phyloP scores from a whole-genome alignment of 2,888 invertebrate species.

The Limenitis camilla region DNA sequence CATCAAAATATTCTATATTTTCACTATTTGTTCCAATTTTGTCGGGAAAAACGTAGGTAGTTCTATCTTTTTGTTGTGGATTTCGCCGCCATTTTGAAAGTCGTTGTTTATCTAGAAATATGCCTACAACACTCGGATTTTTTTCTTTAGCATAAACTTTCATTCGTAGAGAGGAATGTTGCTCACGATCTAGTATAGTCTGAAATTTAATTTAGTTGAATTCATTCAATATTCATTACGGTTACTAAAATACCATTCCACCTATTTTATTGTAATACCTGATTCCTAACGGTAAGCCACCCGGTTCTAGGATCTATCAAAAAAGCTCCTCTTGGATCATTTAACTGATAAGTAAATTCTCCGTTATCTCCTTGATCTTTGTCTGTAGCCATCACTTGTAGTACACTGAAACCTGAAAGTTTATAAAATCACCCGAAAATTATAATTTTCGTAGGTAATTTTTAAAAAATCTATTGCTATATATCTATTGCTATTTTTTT shows the following conservation, averaged over 20 bases:
- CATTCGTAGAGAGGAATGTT: slow-evolving; percentile 81
- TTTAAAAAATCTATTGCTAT: too few species aligned
- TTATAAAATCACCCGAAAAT: too few species aligned
- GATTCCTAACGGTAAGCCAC: slow-evolving; percentile 88
- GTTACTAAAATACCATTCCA: too few species aligned
- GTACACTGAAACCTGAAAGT: slow-evolving; percentile 60
- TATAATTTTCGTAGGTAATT: too few species aligned
- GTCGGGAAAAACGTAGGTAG: slow-evolving; percentile 66
- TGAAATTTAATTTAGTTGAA: slow-evolving; percentile 44
- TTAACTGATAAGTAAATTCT: slow-evolving; percentile 86
- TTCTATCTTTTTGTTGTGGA: slow-evolving; percentile 50
- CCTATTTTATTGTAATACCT: slow-evolving; percentile 38
- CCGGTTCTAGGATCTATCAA: slow-evolving; percentile 85
- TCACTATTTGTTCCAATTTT: slow-evolving; percentile 55
- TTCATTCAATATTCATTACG: background rate
- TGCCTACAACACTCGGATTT: slow-evolving; percentile 78
- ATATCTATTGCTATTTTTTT: too few species aligned
- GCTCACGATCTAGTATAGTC: slow-evolving; percentile 85
- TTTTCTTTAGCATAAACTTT: slow-evolving; percentile 87
- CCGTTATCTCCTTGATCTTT: slow-evolving; percentile 90
- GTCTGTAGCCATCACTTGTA: slow-evolving; percentile 83
- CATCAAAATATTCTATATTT: slow-evolving; percentile 60
- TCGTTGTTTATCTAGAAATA: slow-evolving; percentile 52
- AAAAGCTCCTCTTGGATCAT: slow-evolving; percentile 84
- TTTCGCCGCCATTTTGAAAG: slow-evolving; percentile 60